A percentile compares a stretch with the other conserved stretches of the same genome.
phyloP scores from a whole-genome alignment of 2,113 vertebrate genomes.

The Anarhynchus alexandrinus region DNA sequence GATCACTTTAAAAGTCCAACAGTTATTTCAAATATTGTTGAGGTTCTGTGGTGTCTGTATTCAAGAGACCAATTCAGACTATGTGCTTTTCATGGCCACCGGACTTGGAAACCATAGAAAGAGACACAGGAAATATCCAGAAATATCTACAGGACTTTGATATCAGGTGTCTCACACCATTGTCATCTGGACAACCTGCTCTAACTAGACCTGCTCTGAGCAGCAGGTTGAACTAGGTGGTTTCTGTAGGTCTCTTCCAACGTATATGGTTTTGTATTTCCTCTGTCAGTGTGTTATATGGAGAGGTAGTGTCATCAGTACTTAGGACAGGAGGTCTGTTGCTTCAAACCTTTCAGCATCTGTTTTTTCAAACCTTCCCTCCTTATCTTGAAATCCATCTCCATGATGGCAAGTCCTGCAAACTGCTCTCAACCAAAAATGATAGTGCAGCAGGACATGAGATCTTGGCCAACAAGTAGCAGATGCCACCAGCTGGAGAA shows the following conservation, averaged over 20 bases:
- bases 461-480: neutral
- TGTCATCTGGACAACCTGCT: neutral
- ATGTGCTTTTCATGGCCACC: neutral
- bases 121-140: neutral
- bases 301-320: no score
- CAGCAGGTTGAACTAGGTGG: neutral
- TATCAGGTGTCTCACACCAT: neutral
- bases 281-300: no score
- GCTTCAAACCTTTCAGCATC: neutral
- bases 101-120: neutral
- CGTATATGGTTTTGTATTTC: neutral
- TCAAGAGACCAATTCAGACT: neutral
- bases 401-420: neutral
- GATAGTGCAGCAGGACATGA: neutral
- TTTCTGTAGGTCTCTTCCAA: neutral
- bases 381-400: neutral
- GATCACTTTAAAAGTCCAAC: neutral
- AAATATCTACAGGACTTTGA: neutral
- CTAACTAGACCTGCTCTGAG: neutral
- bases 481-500: neutral
- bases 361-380: neutral
- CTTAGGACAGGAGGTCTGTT: neutral
- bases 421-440: neutral
- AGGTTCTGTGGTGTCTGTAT: neutral
- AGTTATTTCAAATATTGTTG: neutral